Base-by-base conservation (phyloP, 2,113 vertebrate species). In the Galeopterus variegatus region DNA sequence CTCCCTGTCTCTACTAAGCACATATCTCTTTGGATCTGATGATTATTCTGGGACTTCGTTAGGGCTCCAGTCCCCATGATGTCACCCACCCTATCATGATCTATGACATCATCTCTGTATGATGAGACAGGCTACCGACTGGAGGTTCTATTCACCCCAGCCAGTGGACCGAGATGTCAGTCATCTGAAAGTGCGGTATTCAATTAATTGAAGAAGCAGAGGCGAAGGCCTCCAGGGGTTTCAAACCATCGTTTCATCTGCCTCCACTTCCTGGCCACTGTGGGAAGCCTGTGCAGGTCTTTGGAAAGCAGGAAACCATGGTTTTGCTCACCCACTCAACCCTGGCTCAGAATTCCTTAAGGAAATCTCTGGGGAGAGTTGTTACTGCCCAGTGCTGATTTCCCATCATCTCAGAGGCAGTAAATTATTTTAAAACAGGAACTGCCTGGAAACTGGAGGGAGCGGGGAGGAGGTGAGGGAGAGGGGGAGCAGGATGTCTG, bases 271-370 rank as follows among this genome's bases (percentile, higher is more conserved):
- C 97, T 96, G 93, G 81, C 60, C 60, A 36, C 69, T 52, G 83
- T 93, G 92, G 84, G 94, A 95, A 64, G 65, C 56, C 80, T 72
- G 41, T 65, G 70, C 82, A 82, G 48, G 45, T 62, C 75, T 96
- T 56, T 48, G 69, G 81, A 82, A 93, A 93, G 70, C 62, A 31
- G 18, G 8, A 83, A 87, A 64, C 79, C 56, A 52, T 54, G 88
- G 45, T 52, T 95, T 75, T 70, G 73, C 82, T 97, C 94, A 96
- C 96, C 93, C 91, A 93, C 96, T 98, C 92, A 90, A 67, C 75
- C n/a, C 18, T 65, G 90, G 54, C 64, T 89, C 79, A 19, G 45
- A 76, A 26, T 64, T 88, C 65, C 58, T 94, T 62, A 17, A 69
- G 72, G 60, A 67, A 95, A 36, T 81, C 92, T 89, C 92, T 83